Evolutionary conservation across 2,113 vertebrate species (phyloP).

Genomic region (Labeo catla): DNA sequence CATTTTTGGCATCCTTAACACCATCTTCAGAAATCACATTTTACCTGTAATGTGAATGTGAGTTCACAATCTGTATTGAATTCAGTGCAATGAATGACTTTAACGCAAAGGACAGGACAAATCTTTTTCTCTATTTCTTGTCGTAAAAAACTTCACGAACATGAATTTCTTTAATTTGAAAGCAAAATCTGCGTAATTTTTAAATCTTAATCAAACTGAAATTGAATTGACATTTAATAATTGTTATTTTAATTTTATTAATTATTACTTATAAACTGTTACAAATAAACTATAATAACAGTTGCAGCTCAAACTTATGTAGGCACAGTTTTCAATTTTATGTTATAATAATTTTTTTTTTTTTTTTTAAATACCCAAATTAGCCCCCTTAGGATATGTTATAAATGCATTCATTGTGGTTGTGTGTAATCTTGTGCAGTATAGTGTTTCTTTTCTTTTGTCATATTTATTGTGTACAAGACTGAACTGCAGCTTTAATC

Average conservation of each 20-base stretch:
- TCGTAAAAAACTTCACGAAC: background rate
- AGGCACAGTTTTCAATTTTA: background rate
- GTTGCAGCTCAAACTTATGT: background rate
- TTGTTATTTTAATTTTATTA: too few species aligned
- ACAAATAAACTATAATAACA: too few species aligned
- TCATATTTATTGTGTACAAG: background rate
- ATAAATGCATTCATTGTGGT: slow-evolving; percentile 12
- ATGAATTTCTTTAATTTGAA: background rate
- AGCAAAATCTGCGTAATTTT: background rate
- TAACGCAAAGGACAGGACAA: background rate
- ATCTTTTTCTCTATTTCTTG: background rate
- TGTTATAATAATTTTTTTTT: too few species aligned
- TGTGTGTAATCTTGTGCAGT: background rate
- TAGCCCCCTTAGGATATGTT: background rate
- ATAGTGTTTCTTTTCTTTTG: background rate
- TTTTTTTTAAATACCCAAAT: background rate
- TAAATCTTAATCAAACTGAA: background rate
- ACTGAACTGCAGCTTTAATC: background rate
- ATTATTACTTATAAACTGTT: too few species aligned
- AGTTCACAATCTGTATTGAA: background rate
- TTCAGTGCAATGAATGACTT: background rate
- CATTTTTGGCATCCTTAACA: background rate
- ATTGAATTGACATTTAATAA: too few species aligned
- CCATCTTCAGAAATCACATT: background rate
- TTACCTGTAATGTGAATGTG: background rate